These are phyloP conservation scores for Tolmerus cingulatus DNA, from an alignment of 2,888 invertebrate genomes.

Conservation along the genomic window DNA sequence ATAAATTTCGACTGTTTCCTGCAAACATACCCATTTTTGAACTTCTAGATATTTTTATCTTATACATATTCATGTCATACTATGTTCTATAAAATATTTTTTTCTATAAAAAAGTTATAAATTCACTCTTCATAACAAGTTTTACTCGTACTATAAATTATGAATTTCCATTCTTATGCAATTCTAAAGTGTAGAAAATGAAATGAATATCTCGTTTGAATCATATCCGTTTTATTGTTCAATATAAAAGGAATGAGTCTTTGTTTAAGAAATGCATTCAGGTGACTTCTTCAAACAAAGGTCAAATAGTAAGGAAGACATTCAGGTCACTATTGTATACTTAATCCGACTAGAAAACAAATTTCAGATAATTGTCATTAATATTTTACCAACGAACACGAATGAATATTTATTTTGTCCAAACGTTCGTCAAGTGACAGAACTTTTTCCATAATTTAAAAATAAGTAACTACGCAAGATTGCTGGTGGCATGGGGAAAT, in stretches of 20 bases:
- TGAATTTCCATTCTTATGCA: not conserved
- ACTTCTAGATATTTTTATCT: too few relatives aligned
- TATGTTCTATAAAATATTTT: too few relatives aligned
- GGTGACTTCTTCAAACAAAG: not conserved
- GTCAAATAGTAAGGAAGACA: not conserved
- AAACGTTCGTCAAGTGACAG: not conserved
- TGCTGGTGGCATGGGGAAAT: not conserved
- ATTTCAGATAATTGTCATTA: not conserved
- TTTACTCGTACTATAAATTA: not conserved
- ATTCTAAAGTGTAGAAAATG: not conserved
- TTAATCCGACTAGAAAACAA: not conserved
- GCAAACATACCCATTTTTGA: too few relatives aligned
- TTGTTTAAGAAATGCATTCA: not conserved
- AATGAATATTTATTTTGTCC: not conserved
- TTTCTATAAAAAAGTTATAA: too few relatives aligned
- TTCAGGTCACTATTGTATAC: not conserved
- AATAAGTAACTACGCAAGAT: not conserved
- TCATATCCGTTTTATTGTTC: not conserved
- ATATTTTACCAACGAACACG: not conserved
- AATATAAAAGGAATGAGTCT: not conserved
- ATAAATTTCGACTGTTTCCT: too few relatives aligned
- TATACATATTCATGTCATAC: too few relatives aligned
- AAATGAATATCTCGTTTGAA: not conserved
- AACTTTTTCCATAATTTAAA: not conserved
- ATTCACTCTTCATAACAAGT: not conserved